These are phyloP conservation scores for Dryocosmus kuriphilus DNA, from an alignment of 2,888 invertebrate genomes.

Conservation along the genomic window DNA sequence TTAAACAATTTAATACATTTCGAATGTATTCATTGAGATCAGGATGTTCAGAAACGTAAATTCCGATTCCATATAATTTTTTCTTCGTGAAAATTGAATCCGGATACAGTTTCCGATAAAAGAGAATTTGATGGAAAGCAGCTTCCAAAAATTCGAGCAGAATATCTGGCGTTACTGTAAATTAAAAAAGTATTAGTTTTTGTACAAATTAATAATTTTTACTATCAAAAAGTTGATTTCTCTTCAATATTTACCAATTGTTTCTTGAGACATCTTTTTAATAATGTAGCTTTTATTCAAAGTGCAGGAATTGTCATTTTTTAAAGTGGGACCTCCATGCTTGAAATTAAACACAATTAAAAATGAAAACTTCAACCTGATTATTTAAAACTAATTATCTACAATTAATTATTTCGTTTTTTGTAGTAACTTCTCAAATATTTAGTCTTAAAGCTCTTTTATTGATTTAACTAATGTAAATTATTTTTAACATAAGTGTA, in stretches of 20 bases:
- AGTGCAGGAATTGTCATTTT: neutral
- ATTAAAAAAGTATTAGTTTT: conserved; percentile 37
- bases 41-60: conserved; percentile 82
- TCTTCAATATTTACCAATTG: conserved; percentile 57
- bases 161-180: conserved; percentile 79
- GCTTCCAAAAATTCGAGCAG: conserved; percentile 84
- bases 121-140: conserved; percentile 83
- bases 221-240: conserved; percentile 1
- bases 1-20: conserved; percentile 66
- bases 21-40: conserved; percentile 81
- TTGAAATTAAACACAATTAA: neutral
- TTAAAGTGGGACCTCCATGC: neutral
- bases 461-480: neutral
- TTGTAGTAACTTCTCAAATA: no score
- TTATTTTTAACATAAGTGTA: no score
- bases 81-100: conserved; percentile 81
- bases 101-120: conserved; percentile 82
- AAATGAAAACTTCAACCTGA: neutral
- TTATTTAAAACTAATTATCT: neutral
- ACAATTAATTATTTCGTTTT: no score
- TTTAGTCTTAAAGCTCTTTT: no score
- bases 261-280: conserved; percentile 59
- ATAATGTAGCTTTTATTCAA: neutral
- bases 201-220: neutral
- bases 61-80: conserved; percentile 82